Conservation (phyloP, 2,888 invertebrate genomes). For the Allolobophora icterica region DNA sequence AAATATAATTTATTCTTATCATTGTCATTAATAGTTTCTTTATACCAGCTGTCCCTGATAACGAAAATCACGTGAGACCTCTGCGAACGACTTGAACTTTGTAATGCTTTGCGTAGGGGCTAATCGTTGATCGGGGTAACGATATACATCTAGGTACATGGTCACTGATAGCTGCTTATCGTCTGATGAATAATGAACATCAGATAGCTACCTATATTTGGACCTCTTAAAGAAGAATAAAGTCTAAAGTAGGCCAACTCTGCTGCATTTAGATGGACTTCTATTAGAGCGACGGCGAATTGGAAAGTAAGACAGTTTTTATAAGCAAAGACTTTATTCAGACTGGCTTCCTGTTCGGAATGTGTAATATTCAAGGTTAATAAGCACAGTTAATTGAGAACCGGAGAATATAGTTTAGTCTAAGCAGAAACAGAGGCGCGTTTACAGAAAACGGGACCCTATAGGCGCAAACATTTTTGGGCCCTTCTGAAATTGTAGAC, state of each 20-base stretch:
- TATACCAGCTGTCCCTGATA: background rate
- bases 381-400: background rate
- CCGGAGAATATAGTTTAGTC: no score
- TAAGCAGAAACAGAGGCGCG: background rate
- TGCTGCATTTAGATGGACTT: background rate
- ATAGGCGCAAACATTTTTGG: no score
- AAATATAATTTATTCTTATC: background rate
- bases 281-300: background rate
- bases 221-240: background rate
- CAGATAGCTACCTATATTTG: background rate
- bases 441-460: no score
- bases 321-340: background rate
- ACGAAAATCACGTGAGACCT: background rate
- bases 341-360: no score
- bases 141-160: background rate
- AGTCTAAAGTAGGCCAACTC: background rate
- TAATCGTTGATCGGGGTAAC: no score
- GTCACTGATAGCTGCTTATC: background rate
- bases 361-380: background rate
- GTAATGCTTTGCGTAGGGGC: background rate
- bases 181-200: background rate
- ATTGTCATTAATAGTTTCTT: background rate
- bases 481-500: no score
- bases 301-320: background rate
- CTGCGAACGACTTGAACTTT: background rate